A percentile compares a stretch with the other conserved stretches of the same genome.
These are phyloP conservation scores for Formica exsecta DNA, from an alignment of 1,140 invertebrate species.

Conservation along the genomic window DNA sequence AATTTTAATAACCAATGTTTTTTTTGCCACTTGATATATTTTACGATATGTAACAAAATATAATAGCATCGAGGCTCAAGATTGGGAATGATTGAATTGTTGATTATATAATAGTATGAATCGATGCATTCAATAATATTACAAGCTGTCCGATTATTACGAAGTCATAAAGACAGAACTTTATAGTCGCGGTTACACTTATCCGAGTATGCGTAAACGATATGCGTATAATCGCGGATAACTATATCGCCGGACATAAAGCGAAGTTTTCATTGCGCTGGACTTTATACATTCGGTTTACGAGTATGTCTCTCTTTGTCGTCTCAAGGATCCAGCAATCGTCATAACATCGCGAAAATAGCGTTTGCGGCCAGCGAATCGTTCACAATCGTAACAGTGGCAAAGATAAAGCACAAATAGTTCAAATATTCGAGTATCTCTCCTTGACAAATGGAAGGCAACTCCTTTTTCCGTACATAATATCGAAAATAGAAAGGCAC, in stretches of 20 bases:
- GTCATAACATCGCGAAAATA: background rate
- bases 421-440: background rate
- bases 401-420: background rate
- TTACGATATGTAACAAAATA: background rate
- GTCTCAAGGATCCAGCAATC: background rate
- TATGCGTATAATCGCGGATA: conserved; percentile 42
- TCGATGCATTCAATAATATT: conserved; percentile 27
- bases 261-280: background rate
- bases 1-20: background rate
- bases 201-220: conserved; percentile 19
- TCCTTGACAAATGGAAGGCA: background rate
- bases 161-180: conserved; percentile 19
- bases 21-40: background rate
- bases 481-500: no score
- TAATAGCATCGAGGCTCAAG: background rate
- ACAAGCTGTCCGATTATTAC: background rate
- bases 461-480: no score
- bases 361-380: background rate
- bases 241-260: conserved; percentile 32
- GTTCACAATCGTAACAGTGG: background rate
- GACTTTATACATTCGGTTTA: conserved; percentile 28
- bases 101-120: conserved; percentile 18
- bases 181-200: conserved; percentile 19
- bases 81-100: background rate
- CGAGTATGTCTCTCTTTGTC: background rate